These are phyloP conservation scores for Molossus molossus DNA, from an alignment of 2,797 vertebrate species.

Conservation along the genomic window DNA sequence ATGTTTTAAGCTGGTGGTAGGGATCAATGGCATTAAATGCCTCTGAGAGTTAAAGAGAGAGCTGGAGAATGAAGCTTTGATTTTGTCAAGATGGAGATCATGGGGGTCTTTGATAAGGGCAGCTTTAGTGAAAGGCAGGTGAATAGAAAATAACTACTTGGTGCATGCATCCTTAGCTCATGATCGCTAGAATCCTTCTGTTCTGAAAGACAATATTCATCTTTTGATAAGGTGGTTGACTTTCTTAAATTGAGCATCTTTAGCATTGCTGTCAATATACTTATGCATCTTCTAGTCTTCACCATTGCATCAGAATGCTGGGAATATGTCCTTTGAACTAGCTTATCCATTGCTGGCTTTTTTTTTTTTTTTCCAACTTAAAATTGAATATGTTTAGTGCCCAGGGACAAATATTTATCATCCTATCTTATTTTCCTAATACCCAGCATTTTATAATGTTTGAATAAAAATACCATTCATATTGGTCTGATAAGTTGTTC, in stretches of 20 bases:
- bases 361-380: neutral
- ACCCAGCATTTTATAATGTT: constrained; percentile 17
- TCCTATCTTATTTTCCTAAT: neutral
- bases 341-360: neutral
- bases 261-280: neutral
- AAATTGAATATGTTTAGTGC: no score
- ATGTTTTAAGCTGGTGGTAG: neutral
- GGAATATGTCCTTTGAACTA: neutral
- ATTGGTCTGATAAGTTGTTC: neutral
- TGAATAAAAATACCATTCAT: constrained; percentile 23
- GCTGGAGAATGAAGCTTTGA: constrained; percentile 26
- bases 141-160: neutral
- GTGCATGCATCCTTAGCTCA: neutral
- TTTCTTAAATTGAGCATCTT: neutral
- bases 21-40: neutral
- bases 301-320: neutral
- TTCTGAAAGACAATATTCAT: constrained; percentile 52
- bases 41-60: neutral
- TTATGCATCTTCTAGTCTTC: neutral
- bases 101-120: neutral
- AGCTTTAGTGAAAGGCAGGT: constrained; percentile 15
- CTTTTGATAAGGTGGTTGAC: neutral
- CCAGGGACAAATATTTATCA: neutral
- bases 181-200: neutral
- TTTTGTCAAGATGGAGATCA: neutral